phyloP scores from a whole-genome alignment of 2,797 vertebrate genomes.

The Pangasius larnaudii region DNA sequence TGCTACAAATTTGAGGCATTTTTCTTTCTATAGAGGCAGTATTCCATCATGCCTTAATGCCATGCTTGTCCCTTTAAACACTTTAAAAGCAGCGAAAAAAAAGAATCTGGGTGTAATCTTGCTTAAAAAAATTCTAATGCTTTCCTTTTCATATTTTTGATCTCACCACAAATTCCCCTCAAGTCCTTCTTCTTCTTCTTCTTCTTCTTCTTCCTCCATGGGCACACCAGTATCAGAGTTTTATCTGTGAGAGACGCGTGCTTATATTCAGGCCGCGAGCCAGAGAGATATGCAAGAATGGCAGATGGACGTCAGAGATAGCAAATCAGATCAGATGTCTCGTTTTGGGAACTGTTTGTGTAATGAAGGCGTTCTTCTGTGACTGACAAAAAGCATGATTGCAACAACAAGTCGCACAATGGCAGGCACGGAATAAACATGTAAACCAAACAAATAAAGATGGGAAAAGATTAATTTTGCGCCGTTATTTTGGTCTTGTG shows the following conservation, averaged over 20 bases:
- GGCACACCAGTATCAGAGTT: conserved; percentile 71
- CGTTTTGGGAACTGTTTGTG: conserved; percentile 76
- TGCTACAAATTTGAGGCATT: conserved; percentile 21
- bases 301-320: conserved; percentile 86
- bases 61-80: conserved; percentile 66
- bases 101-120: not conserved
- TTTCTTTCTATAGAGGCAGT: conserved; percentile 70
- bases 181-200: conserved; percentile 62
- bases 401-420: conserved; percentile 78
- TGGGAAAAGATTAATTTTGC: conserved; percentile 66
- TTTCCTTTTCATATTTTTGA: conserved; percentile 79
- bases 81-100: conserved; percentile 67
- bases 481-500: conserved; percentile 80
- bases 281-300: conserved; percentile 76
- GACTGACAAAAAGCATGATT: conserved; percentile 84
- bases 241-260: conserved; percentile 63
- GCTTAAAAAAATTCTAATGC: conserved; percentile 74
- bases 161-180: conserved; percentile 66
- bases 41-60: conserved; percentile 67
- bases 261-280: conserved; percentile 81
- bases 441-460: conserved; percentile 71
- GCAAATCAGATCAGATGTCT: conserved; percentile 79
- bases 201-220: conserved; percentile 64
- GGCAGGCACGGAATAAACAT: conserved; percentile 80
- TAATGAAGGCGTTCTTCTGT: conserved; percentile 72